Base-by-base conservation (phyloP, 2,888 invertebrate genomes). In the Chrysomela aeneicollis region DNA sequence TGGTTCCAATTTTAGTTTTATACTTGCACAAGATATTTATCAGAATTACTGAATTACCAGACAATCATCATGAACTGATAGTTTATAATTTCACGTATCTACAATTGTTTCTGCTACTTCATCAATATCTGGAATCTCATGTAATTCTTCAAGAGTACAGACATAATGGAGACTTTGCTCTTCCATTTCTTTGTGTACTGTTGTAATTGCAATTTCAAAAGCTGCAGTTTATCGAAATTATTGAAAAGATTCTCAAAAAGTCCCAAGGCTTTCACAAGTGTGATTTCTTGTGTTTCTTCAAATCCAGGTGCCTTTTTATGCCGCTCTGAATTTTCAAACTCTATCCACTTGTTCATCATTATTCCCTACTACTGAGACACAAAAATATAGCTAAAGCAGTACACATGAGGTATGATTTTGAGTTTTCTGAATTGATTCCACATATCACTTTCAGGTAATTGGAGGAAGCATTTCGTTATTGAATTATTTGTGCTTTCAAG, bases 141-240 rank as follows among this genome's bases (percentile, higher is more conserved):
- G 62, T 21, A 79, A 58, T 54, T 79, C 73, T 19, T 68, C 70
- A 30, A 76, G n/a, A n/a, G 70, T 10, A 70, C 72, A 15, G 66
- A 57, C 66, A 69, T 69, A 64, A 78, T 73, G 0, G 78, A 66
- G n/a, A 72, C 26, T 65, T 75, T 77, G 60, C 77, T 78, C 50
- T 71, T 74, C 79, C 79, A 79, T 12, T 65, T 60, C 47, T 59
- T 63, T 61, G 72, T 73, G 61, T 79, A 79, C n/a, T 66, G 65
- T 17, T 67, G 61, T 51, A 79, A 66, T 66, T 79, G 79, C 26
- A 64, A 60, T 19, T 64, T 60, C 49, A 78, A 60, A 35, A 79
- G 61, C n/a, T 72, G 64, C 22, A 72, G 64, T 61, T 69, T 63
- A n/a, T 69, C 65, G 22, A 35, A 51, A 53, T 72, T 59, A 19